Conservation (phyloP, 2,888 invertebrate genomes). For the Leptinotarsa tumamoca region DNA sequence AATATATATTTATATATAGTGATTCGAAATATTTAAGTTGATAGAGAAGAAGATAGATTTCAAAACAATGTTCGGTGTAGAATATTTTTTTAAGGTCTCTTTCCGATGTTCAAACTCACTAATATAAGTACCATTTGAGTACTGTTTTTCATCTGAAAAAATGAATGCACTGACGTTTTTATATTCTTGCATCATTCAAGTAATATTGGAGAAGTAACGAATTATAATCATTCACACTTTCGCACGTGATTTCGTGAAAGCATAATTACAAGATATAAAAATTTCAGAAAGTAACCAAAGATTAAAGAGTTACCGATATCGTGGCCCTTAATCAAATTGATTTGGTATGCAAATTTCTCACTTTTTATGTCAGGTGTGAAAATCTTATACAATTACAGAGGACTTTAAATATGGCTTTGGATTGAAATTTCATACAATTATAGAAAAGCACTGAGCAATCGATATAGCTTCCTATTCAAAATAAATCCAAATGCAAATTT, state of each 20-base stretch:
- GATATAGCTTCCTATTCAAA: slow-evolving; percentile 42
- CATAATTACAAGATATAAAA: slow-evolving; percentile 6
- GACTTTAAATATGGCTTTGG: slow-evolving; percentile 37
- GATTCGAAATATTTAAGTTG: too few relatives aligned
- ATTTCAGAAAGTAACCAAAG: slow-evolving; percentile 9
- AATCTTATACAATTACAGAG: slow-evolving; percentile 39
- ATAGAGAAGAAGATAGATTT: too few relatives aligned
- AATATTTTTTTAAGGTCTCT: too few relatives aligned
- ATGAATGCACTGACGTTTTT: too few relatives aligned
- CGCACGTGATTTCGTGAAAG: slow-evolving; percentile 9
- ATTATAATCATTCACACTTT: slow-evolving; percentile 2
- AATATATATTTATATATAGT: too few relatives aligned
- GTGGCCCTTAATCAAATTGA: slow-evolving; percentile 22
- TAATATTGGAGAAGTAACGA: not conserved
- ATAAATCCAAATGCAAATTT: slow-evolving; percentile 49
- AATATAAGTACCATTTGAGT: too few relatives aligned
- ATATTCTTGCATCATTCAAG: not conserved
- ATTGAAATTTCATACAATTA: slow-evolving; percentile 48
- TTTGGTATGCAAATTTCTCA: slow-evolving; percentile 37
- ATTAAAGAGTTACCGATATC: slow-evolving; percentile 5
- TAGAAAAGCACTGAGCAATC: slow-evolving; percentile 43
- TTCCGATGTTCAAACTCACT: too few relatives aligned
- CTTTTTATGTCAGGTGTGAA: slow-evolving; percentile 46
- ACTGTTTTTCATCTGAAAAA: too few relatives aligned
- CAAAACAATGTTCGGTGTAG: too few relatives aligned